Conservation (phyloP, 2,888 invertebrate species). For the Sesia apiformis region DNA sequence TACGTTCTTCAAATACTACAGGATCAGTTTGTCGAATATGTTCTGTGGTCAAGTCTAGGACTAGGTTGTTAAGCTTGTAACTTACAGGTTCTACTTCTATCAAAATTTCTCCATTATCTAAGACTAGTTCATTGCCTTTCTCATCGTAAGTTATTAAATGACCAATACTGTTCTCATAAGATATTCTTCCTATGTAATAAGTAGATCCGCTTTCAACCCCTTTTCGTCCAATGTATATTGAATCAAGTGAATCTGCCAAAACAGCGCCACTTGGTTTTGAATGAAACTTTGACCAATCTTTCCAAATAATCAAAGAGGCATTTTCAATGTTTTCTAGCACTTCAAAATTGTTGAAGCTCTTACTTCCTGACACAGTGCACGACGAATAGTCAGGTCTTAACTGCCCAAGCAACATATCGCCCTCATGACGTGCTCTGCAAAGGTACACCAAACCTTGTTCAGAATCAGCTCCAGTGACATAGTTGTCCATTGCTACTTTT, state of each 20-base stretch:
- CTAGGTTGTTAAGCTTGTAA: constrained; percentile 83
- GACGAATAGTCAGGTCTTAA: constrained; percentile 73
- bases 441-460: constrained; percentile 77
- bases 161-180: constrained; percentile 78
- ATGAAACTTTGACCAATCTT: constrained; percentile 80
- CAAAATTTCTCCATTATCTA: constrained; percentile 82
- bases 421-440: constrained; percentile 82
- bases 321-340: constrained; percentile 85
- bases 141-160: constrained; percentile 80
- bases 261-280: constrained; percentile 81
- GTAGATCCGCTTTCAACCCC: constrained; percentile 50
- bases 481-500: constrained; percentile 62
- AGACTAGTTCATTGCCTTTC: constrained; percentile 68
- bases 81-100: constrained; percentile 86
- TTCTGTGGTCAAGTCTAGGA: constrained; percentile 70
- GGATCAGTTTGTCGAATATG: constrained; percentile 62
- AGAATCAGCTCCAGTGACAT: constrained; percentile 77
- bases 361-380: constrained; percentile 79
- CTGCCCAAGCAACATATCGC: constrained; percentile 83
- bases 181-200: constrained; percentile 82
- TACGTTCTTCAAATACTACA: constrained; percentile 67
- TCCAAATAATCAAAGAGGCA: constrained; percentile 85
- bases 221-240: constrained; percentile 51
- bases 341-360: constrained; percentile 77
- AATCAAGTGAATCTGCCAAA: constrained; percentile 63